Base-by-base conservation (phyloP, 2,888 invertebrate species). In the Operophtera brumata region DNA sequence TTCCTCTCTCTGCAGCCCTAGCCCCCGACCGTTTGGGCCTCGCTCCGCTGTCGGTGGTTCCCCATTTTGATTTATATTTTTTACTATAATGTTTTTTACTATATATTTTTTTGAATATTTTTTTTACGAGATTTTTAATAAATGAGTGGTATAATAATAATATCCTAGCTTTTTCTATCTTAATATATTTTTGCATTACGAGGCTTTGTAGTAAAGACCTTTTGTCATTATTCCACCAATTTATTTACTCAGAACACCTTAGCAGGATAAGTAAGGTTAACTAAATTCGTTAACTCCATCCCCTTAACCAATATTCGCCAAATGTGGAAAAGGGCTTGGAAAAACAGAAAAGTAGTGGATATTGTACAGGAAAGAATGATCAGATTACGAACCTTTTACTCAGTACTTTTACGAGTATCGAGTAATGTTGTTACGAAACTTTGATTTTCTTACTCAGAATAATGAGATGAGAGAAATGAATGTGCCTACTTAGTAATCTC, bases 351-450 rank as follows among this genome's bases (percentile, higher is more conserved):
- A 58, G 66, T 73, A 78, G 70, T 68, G 71, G 75, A 59, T 68
- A 69, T 68, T 36, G 56, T 70, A 70, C 73, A 65, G 67, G 57
- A 71, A 73, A 70, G 73, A 70, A 67, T 72, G 70, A 78, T 78
- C 72, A 77, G 67, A 74, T 79, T 83, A 80, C 71, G 53, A 66
- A 61, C 70, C 73, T 75, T 74, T 78, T 78, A 78, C 78, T 79
- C 74, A 75, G 72, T 39, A 20, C 20, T 3, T 20, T 20, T 20
- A 20, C 58, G 65, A 67, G 67, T 66, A 67, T 54, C 64, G 30
- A 49, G 66, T 83, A 84, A 84, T 72, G 62, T 70, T 71, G 74
- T 82, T 83, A 80, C 71, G 59, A 61, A 75, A 79, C 69, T 77
- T 72, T 61, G 65, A 47, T 43, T 45, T 39, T 39, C 42, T 63